These are phyloP conservation scores for Petroica traversi DNA, from an alignment of 2,113 vertebrate genomes.

Conservation along the genomic window DNA sequence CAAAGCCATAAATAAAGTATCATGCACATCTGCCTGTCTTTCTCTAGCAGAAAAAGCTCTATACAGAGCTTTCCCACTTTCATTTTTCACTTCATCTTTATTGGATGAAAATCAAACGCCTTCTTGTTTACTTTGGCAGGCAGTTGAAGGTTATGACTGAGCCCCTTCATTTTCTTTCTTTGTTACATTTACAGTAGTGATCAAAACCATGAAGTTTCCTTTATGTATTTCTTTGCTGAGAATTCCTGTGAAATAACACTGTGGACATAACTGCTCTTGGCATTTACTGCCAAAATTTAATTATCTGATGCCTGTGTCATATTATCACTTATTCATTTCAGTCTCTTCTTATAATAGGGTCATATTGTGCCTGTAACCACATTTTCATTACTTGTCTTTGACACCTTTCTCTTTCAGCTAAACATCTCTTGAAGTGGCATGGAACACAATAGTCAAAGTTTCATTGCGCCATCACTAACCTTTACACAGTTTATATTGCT, in stretches of 20 bases:
- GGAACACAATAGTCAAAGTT: not conserved
- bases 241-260: not conserved
- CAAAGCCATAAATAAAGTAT: not conserved
- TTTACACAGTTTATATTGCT: not conserved
- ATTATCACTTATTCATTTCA: slow-evolving; percentile 32
- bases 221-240: slow-evolving; percentile 4
- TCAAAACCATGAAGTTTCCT: not conserved
- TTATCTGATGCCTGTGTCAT: slow-evolving; percentile 6
- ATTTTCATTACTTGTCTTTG: slow-evolving; percentile 23
- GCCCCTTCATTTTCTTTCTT: not conserved
- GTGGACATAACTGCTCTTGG: not conserved
- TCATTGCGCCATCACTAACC: not conserved
- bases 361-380: not conserved
- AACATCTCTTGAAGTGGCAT: not conserved
- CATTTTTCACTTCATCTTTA: slow-evolving; percentile 22
- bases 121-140: slow-evolving; percentile 49
- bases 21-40: not conserved
- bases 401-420: slow-evolving; percentile 34
- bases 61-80: not conserved
- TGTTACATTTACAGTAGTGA: slow-evolving; percentile 19
- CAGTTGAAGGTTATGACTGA: slow-evolving; percentile 22
- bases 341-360: not conserved
- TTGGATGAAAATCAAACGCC: slow-evolving; percentile 29
- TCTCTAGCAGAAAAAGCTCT: not conserved
- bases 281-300: slow-evolving; percentile 1